These are phyloP conservation scores for Diploscapter pachys DNA, from an alignment of 1,140 invertebrate genomes.

Conservation along the genomic window DNA sequence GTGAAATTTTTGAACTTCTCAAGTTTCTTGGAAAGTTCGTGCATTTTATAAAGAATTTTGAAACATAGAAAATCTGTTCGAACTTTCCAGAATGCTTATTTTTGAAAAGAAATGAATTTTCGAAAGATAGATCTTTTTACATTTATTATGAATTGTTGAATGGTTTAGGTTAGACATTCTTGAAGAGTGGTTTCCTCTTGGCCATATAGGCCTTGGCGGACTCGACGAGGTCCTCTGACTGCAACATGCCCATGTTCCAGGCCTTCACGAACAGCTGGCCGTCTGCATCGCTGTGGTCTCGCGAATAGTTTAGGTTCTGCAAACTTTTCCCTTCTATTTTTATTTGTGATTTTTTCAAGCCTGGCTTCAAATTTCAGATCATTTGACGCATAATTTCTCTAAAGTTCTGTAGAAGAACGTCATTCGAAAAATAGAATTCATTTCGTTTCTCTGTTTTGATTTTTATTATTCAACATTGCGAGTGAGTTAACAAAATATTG, in stretches of 20 bases:
- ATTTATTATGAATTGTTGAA: neutral
- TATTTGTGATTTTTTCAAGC: neutral
- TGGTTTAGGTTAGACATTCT: neutral
- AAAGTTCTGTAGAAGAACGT: too few relatives aligned
- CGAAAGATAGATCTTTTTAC: neutral
- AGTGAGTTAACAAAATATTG: neutral
- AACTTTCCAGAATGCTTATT: neutral
- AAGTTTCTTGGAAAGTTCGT: neutral
- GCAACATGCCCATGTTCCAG: conserved; percentile 78
- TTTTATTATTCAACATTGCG: neutral
- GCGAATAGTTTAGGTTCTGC: conserved; percentile 72
- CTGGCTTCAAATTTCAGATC: neutral
- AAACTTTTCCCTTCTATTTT: neutral
- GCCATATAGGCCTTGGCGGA: conserved; percentile 72
- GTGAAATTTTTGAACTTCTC: neutral
- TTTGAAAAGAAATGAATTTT: neutral
- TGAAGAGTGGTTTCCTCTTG: conserved; percentile 63
- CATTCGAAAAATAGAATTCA: neutral
- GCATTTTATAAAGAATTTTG: conserved; percentile 1
- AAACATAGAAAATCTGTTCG: neutral
- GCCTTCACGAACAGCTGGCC: conserved; percentile 60
- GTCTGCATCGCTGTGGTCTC: conserved; percentile 67
- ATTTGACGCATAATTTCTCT: neutral
- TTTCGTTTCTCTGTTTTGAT: neutral
- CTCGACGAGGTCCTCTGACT: conserved; percentile 84